Base-by-base conservation (phyloP, 2,113 vertebrate species). In the Esox niger region DNA sequence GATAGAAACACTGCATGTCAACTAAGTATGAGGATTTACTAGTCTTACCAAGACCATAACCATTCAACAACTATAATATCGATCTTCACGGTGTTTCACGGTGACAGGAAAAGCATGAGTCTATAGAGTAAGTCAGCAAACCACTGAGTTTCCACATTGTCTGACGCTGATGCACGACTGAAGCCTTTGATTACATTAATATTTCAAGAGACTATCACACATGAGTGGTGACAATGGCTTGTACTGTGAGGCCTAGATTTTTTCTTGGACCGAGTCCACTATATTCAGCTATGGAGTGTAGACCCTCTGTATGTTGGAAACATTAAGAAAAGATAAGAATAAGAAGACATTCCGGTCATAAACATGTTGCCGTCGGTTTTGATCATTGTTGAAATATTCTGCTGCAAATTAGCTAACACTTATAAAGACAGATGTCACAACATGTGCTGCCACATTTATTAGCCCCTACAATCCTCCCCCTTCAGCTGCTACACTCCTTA, bases 391-490 rank as follows among this genome's bases (percentile, higher is more conserved):
- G 87, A 88, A 86, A 87, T 87, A 88, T 89, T 86, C 84, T 68
- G 69, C 84, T 72, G 88, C 87, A 92, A 90, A 93, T 91, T 86
- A 91, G 87, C 88, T 85, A 89, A 90, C 90, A 89, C 89, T 88
- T 89, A 90, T 78, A 89, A 85, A 88, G 90, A 90, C 91, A 92
- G 89, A 91, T 91, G 91, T 91, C 90, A 90, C 85, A 91, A 90
- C 91, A 92, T 91, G 88, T 90, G 88, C 82, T 79, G 78, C 83
- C 83, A 86, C 84, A 82, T 82, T 87, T 83, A 87, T 85, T 87
- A 86, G 78, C 80, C 82, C 74, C 78, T 73, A 75, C 71, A 26
- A 79, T 81, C 83, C 79, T 77, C 84, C 76, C 77, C 87, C 84
- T 78, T 80, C 88, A 84, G 84, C 82, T 84, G 70, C 73, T 75